Evolutionary conservation across 2,797 vertebrate species (phyloP), one percentile per base, ranked within the genome.

Genomic region (Martes flavigula): DNA sequence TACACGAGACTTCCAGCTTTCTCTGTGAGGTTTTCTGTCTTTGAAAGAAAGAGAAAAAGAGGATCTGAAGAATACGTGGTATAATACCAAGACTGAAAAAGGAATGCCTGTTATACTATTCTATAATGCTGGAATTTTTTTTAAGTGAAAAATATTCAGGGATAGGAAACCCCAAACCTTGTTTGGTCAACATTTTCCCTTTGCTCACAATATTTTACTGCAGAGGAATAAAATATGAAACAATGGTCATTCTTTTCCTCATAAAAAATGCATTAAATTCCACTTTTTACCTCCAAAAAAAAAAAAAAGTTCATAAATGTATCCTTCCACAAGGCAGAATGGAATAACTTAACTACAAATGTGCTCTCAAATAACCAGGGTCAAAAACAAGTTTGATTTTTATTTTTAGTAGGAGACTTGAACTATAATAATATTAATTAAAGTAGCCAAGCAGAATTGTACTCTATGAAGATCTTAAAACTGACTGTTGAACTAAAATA

Each of bases 401-500:
- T 86, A 35, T 68, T 93, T 93, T 91, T 78, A 82, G 96, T 92
- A 91, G 46, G 25, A 92, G 90, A 91, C 75, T 72, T 82, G 60
- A 97, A 94, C 91, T 79, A 40, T 95, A 96, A 97, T 77, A 87
- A 32, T 73, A 92, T 90, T 97, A 96, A 96, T 96, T 96, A 95
- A 96, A 88, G 77, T 85, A 93, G 72, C 48, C 77, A 88, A 68
- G 60, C 11, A 12, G 90, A 97, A 92, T 86, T 94, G 94, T 78
- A 86, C 38, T 92, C 66, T 10, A 78, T 66, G 87, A 87, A 51
- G 54, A 93, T 96, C 78, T 97, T 91, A 94, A 93, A 96, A 97
- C 46, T 87, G 92, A 95, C 75, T 73, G 54, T 38, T 95, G 96
- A 96, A 96, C 88, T 96, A 84, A 93, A 97, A 64, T 96, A 95